Percentiles rank a stretch among this genome's conserved stretches.
These are phyloP conservation scores for Myxocyprinus asiaticus DNA, from an alignment of 2,113 vertebrate species.

Conservation along the genomic window DNA sequence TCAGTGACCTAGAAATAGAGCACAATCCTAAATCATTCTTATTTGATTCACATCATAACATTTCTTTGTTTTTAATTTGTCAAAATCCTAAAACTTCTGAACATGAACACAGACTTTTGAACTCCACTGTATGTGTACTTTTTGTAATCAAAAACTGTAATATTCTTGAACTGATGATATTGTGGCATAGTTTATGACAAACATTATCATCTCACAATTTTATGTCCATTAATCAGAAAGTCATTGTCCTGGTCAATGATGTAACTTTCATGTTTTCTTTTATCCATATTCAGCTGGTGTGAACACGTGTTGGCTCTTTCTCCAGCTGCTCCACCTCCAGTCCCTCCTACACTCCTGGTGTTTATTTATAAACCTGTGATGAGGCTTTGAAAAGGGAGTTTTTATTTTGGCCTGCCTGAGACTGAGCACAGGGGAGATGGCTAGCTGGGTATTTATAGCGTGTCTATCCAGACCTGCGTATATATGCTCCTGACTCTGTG, in stretches of 20 bases:
- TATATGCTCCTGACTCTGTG: slow-evolving; percentile 48
- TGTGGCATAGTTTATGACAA: neutral
- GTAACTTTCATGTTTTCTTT: slow-evolving; percentile 39
- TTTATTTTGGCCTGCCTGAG: slow-evolving; percentile 67
- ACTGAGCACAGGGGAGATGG: slow-evolving; percentile 58
- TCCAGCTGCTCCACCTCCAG: slow-evolving; percentile 42
- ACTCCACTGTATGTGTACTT: too few species aligned
- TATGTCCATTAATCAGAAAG: too few species aligned
- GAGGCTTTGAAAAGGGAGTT: slow-evolving; percentile 76
- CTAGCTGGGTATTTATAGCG: slow-evolving; percentile 72
- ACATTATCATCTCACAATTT: too few species aligned
- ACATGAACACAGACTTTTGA: too few species aligned
- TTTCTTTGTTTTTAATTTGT: too few species aligned
- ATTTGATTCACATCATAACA: too few species aligned
- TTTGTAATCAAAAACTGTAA: too few species aligned
- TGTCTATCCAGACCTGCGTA: slow-evolving; percentile 58
- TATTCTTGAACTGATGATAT: neutral
- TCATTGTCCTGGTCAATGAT: neutral
- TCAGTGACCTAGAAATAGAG: too few species aligned
- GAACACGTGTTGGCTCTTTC: slow-evolving; percentile 53
- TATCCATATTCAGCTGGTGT: slow-evolving; percentile 42
- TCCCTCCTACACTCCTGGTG: slow-evolving; percentile 43
- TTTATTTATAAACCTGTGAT: slow-evolving; percentile 74
- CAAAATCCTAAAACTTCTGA: too few species aligned
- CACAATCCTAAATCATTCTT: too few species aligned